phyloP scores from a whole-genome alignment of 2,113 vertebrate species.

The Phylloscopus trochiloides region DNA sequence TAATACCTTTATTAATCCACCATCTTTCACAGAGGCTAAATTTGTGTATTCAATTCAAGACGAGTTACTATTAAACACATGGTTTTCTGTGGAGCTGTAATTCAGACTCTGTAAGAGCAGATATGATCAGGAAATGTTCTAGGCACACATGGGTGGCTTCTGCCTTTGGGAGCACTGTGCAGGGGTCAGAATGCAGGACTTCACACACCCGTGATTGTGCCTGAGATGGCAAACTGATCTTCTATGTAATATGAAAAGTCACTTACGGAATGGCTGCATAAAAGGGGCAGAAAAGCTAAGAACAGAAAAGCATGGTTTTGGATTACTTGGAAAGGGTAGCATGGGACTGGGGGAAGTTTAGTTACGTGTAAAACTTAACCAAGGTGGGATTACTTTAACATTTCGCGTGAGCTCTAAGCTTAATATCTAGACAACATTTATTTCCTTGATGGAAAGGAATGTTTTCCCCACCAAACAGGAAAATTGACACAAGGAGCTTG shows the following conservation, averaged over 20 bases:
- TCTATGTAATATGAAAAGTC: neutral
- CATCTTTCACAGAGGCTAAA: neutral
- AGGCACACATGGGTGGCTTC: neutral
- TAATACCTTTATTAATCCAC: neutral
- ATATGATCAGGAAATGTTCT: neutral
- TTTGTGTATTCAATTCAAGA: neutral
- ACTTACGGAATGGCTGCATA: neutral
- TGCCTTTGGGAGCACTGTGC: neutral
- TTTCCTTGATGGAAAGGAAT: neutral
- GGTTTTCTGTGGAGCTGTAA: neutral
- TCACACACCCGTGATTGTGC: neutral
- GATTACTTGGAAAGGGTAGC: neutral
- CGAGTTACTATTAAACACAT: neutral
- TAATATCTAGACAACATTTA: neutral
- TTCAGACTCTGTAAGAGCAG: neutral
- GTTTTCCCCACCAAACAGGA: neutral
- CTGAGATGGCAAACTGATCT: neutral
- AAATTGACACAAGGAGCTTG: neutral
- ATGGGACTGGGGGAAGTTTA: neutral
- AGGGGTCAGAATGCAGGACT: neutral
- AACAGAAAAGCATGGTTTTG: neutral
- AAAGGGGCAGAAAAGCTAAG: neutral
- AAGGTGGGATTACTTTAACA: neutral
- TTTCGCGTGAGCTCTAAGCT: neutral
- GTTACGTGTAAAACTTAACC: neutral